A percentile compares a stretch with the other conserved stretches of the same genome.
phyloP scores from a whole-genome alignment of 2,113 vertebrate genomes.

The Uria lomvia region DNA sequence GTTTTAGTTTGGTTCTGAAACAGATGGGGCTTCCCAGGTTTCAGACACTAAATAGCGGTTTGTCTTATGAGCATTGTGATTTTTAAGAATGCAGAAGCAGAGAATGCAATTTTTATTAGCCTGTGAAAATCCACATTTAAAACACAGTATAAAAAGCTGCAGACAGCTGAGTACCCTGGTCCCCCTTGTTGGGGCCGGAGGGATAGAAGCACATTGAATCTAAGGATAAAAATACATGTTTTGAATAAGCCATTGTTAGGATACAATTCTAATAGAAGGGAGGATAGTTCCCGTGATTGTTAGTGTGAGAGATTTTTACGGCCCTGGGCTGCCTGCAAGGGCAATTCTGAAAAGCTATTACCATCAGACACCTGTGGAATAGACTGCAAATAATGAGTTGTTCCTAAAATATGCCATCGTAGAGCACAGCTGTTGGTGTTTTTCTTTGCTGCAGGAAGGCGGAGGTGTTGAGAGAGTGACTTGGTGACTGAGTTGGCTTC shows the following conservation, averaged over 20 bases:
- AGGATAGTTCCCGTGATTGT: neutral
- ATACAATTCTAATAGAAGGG: neutral
- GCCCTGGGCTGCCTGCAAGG: neutral
- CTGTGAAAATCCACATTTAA: neutral
- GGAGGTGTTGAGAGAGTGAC: neutral
- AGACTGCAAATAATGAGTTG: neutral
- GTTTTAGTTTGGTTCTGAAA: neutral
- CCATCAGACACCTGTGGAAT: slow-evolving; percentile 2
- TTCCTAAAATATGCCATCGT: neutral
- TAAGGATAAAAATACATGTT: neutral
- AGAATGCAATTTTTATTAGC: neutral
- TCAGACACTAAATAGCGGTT: neutral
- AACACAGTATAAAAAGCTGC: neutral
- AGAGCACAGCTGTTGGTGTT: slow-evolving; percentile 3
- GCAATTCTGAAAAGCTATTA: neutral
- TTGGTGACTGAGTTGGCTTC: neutral
- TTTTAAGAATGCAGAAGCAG: neutral
- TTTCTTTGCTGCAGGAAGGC: neutral
- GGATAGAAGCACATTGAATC: neutral
- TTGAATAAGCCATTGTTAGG: slow-evolving; percentile 7
- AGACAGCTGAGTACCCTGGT: neutral
- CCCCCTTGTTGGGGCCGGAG: neutral
- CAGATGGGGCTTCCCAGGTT: neutral
- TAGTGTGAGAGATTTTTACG: neutral
- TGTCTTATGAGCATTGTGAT: neutral